Evolutionary conservation across 2,113 vertebrate species (phyloP).

Genomic region (Toxotes chatareus): DNA sequence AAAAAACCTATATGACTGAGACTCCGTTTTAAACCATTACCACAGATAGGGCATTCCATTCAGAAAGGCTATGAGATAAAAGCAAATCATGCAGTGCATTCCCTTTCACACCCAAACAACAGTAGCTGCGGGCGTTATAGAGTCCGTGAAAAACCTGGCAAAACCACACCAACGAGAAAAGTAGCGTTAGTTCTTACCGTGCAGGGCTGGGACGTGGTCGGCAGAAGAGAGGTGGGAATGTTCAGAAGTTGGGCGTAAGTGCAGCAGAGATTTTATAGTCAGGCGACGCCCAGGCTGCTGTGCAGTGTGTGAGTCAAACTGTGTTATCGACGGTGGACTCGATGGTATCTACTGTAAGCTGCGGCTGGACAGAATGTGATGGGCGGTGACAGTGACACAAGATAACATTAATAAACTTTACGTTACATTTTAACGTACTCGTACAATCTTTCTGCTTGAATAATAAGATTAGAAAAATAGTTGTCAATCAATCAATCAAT

Average conservation of each 20-base stretch:
- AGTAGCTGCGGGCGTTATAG: not conserved
- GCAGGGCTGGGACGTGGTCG: slow-evolving; percentile 10
- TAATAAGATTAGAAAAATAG: not conserved
- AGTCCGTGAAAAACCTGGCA: not conserved
- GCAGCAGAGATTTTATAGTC: slow-evolving; percentile 64
- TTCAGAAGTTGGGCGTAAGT: slow-evolving; percentile 38
- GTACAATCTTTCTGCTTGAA: not conserved
- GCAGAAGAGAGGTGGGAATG: slow-evolving; percentile 26
- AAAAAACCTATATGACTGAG: not conserved
- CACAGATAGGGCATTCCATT: not conserved
- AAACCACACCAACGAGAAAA: not conserved
- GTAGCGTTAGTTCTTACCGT: slow-evolving; percentile 66
- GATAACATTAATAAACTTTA: too few relatives aligned
- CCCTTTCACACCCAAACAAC: not conserved
- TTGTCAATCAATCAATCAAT: too few relatives aligned
- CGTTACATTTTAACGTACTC: not conserved
- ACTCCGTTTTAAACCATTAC: not conserved
- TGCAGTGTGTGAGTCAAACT: slow-evolving; percentile 38
- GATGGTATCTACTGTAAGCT: not conserved
- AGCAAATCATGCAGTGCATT: not conserved
- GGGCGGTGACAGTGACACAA: not conserved
- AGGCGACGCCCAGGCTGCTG: slow-evolving; percentile 69
- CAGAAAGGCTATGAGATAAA: not conserved
- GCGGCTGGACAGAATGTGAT: not conserved
- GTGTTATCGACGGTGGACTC: not conserved